phyloP scores from a whole-genome alignment of 2,888 invertebrate species.

The Aporophyla lueneburgensis region DNA sequence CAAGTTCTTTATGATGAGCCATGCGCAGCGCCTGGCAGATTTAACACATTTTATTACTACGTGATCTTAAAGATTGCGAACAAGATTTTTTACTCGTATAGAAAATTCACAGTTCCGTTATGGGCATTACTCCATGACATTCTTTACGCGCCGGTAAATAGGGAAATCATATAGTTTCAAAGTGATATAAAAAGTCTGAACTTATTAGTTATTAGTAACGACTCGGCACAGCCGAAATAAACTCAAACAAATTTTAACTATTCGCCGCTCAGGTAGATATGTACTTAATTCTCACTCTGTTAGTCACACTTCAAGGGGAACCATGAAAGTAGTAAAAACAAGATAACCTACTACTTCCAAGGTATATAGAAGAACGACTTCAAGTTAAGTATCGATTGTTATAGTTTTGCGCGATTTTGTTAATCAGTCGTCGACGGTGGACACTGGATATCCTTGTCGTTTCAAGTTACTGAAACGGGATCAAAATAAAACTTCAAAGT shows the following conservation, averaged over 20 bases:
- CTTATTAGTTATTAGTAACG: too few species aligned
- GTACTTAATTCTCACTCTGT: neutral
- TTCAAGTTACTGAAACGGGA: conserved; percentile 1
- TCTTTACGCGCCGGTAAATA: neutral
- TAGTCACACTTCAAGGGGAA: neutral
- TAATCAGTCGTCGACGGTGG: neutral
- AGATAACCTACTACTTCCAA: too few species aligned
- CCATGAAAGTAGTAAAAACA: neutral
- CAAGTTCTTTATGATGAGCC: conserved; percentile 42
- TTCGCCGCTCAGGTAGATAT: too few species aligned
- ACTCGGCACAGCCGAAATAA: neutral
- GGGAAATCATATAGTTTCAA: neutral
- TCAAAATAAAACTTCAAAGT: conserved; percentile 43
- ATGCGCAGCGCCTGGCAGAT: conserved; percentile 49
- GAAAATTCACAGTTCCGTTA: too few species aligned
- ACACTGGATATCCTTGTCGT: too few species aligned
- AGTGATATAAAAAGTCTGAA: neutral
- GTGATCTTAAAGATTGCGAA: conserved; percentile 2
- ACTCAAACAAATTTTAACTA: too few species aligned
- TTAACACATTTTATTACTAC: conserved; percentile 38
- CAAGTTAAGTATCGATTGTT: neutral
- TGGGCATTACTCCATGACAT: neutral
- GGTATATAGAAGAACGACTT: neutral
- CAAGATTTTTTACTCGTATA: neutral
- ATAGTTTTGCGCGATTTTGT: neutral